A percentile compares a stretch with the other conserved stretches of the same genome.
Evolutionary conservation across 2,113 vertebrate species (phyloP).

Genomic region (Clarias batrachus): DNA sequence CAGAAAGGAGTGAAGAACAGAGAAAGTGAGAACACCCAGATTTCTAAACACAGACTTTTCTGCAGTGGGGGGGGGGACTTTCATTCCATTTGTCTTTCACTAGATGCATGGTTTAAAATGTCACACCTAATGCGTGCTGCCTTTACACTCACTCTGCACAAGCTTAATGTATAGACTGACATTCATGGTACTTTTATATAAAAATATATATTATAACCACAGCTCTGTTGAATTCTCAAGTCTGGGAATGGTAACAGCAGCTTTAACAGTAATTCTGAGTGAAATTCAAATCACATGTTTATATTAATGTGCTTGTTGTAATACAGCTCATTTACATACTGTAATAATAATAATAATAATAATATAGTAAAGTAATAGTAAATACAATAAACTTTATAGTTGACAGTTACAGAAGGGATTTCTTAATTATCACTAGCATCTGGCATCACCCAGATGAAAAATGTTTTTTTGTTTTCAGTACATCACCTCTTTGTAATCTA

Average conservation of each 20-base stretch:
- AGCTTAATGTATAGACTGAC: slow-evolving; percentile 6
- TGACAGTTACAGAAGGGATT: too few relatives aligned
- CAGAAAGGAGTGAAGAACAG: slow-evolving; percentile 38
- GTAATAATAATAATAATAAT: not conserved
- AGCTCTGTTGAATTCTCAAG: not conserved
- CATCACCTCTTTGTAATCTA: too few relatives aligned
- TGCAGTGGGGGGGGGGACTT: not conserved
- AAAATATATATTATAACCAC: slow-evolving; percentile 19
- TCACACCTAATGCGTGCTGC: slow-evolving; percentile 15
- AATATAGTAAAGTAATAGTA: not conserved
- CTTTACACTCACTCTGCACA: not conserved
- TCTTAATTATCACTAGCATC: too few relatives aligned
- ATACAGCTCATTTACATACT: not conserved
- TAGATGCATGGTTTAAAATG: not conserved
- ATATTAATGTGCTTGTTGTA: not conserved
- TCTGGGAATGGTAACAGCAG: not conserved
- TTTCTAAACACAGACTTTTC: slow-evolving; percentile 44
- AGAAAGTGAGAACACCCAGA: slow-evolving; percentile 44
- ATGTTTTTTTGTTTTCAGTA: too few relatives aligned
- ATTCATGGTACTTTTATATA: slow-evolving; percentile 31
- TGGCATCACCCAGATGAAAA: too few relatives aligned
- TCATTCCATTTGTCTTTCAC: slow-evolving; percentile 24
- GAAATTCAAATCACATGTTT: not conserved
- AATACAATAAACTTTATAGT: not conserved
- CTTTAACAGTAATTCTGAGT: not conserved